Conservation (phyloP, 2,113 vertebrate genomes). For the Miniopterus natalensis region DNA sequence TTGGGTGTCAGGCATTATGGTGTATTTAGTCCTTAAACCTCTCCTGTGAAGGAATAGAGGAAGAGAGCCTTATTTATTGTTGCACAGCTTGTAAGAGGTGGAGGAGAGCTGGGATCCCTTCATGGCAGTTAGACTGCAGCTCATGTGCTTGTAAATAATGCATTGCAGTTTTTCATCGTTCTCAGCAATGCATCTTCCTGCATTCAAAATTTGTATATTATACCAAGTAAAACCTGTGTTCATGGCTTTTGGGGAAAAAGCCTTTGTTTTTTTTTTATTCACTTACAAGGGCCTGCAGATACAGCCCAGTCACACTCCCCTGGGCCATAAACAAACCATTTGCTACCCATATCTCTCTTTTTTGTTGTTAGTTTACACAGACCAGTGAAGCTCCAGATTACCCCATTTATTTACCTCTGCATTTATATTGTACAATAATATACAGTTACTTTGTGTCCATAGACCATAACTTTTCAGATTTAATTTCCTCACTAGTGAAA, state of each 20-base stretch:
- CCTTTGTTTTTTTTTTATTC: constrained; percentile 16
- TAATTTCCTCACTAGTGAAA: not conserved
- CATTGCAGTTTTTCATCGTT: not conserved
- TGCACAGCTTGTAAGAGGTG: not conserved
- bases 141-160: not conserved
- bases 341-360: not conserved
- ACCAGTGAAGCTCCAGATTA: not conserved
- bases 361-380: not conserved
- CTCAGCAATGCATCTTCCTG: not conserved
- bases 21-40: constrained; percentile 17
- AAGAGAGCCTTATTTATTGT: not conserved
- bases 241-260: not conserved
- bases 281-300: not conserved
- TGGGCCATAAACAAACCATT: not conserved
- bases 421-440: not conserved
- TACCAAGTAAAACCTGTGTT: not conserved
- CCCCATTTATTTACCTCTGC: not conserved
- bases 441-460: not conserved
- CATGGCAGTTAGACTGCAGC: not conserved
- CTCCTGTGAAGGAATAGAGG: not conserved
- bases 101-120: not conserved
- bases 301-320: not conserved
- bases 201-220: not conserved
- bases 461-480: not conserved
- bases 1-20: not conserved